These are phyloP conservation scores for Chironomus tentans DNA, from an alignment of 2,888 invertebrate genomes.

Conservation along the genomic window DNA sequence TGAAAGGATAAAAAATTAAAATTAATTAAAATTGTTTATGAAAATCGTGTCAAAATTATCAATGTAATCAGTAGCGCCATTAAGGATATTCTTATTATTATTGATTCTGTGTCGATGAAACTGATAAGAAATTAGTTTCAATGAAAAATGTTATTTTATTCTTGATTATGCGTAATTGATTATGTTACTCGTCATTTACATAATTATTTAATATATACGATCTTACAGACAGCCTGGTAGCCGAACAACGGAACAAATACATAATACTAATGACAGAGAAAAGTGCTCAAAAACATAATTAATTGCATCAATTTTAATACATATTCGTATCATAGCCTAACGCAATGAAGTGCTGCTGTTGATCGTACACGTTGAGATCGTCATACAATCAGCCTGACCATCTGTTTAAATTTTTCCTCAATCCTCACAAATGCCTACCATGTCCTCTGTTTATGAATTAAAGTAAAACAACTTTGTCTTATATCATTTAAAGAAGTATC, in stretches of 20 bases:
- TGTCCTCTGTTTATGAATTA: too few relatives aligned
- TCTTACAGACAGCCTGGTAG: background rate
- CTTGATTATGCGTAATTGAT: background rate
- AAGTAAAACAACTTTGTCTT: too few relatives aligned
- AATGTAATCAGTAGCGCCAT: slow-evolving; percentile 17
- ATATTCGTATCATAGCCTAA: background rate
- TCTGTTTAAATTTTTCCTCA: too few relatives aligned
- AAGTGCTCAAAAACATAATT: slow-evolving; percentile 5
- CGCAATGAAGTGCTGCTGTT: background rate
- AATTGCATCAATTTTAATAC: background rate
- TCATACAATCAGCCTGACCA: background rate
- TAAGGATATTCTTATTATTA: background rate
- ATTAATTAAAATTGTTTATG: slow-evolving; percentile 13
- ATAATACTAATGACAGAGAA: background rate
- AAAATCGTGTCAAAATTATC: slow-evolving; percentile 24
- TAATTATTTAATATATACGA: slow-evolving; percentile 13
- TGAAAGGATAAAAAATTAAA: background rate
- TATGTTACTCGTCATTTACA: slow-evolving; percentile 5
- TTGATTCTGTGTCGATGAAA: background rate
- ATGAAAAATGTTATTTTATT: background rate
- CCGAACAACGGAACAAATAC: background rate
- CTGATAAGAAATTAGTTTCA: background rate
- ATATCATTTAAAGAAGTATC: background rate
- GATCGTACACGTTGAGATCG: background rate
- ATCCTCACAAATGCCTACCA: too few relatives aligned